Evolutionary conservation across 2,113 vertebrate genomes (phyloP).

Genomic region (Cettia cetti): DNA sequence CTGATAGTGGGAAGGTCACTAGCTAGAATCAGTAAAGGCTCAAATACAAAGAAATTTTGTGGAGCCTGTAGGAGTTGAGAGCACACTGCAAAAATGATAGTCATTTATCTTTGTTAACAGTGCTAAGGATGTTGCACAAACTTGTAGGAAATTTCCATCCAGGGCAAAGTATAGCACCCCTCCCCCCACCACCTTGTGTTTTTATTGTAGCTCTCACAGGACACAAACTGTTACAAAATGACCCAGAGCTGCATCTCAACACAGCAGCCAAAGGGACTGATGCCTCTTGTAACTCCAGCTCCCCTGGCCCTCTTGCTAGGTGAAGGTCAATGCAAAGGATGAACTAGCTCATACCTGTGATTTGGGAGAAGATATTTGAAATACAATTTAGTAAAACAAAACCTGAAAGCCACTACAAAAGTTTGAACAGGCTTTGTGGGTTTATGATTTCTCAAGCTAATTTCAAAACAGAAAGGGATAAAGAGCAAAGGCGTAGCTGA

Average conservation of each 20-base stretch:
- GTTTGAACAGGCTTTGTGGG: neutral
- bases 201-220: neutral
- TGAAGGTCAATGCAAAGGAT: neutral
- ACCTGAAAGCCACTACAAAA: neutral
- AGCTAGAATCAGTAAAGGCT: neutral
- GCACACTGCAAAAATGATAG: neutral
- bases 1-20: neutral
- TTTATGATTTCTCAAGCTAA: neutral
- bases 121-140: neutral
- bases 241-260: neutral
- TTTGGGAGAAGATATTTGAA: neutral
- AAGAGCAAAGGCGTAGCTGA: neutral
- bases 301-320: fast-evolving
- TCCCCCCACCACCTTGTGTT: neutral
- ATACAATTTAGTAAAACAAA: neutral
- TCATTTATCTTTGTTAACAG: neutral
- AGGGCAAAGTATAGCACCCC: neutral
- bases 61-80: neutral
- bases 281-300: neutral
- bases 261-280: fast-evolving
- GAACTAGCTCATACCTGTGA: neutral
- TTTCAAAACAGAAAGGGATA: neutral
- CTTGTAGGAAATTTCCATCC: neutral
- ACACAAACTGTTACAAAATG: neutral
- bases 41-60: neutral